Base-by-base conservation (phyloP, 2,888 invertebrate species). In the Tromatobia lineatoria region DNA sequence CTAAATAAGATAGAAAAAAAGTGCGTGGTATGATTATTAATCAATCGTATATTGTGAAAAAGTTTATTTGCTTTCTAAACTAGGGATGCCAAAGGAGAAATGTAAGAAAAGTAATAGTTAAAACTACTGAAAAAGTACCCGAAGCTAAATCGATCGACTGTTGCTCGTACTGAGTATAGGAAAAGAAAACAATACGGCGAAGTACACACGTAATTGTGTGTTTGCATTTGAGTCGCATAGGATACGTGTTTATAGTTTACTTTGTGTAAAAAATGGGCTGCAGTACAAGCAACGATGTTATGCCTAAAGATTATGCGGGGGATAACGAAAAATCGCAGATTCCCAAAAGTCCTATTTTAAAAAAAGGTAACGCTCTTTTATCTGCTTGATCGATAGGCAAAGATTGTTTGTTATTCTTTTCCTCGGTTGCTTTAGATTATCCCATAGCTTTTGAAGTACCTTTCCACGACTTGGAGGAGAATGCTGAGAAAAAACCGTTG, bases 401-500 rank as follows among this genome's bases (percentile, higher is more conserved):
- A 54, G 3, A 54, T 8, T 29, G 11, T 25, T 59, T 25, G 0
- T 38, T 34, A 23, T 42, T 42, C 2, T 13, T 47, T 2, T 18
- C 18, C 10, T 13, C 3, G 13, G 8, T 29, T 20, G 2, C 25
- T 34, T 18, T 78, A 85, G 89, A 86, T 83, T 87, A 87, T 76
- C 84, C 88, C 20, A 80, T 89, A 77, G 88, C 89, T 10, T 89
- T 89, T 54, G 88, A 86, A 79, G 86, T 89, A 25, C 85, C 88
- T 23, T 85, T 89, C 70, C 78, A 85, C 69, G 89, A 88, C 25
- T 61, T 59, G 50, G 88, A 87, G 50, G 88, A 87, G 6, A 95
- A 95, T 34, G 93, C 94, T 4, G 94, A 95, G 0, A 95, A 94
- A 88, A 95, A 94, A 85, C 95, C 96, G 82, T 96, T 97, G 0